These are phyloP conservation scores for Leucophora obtusa DNA, from an alignment of 2,888 invertebrate genomes.

Conservation along the genomic window DNA sequence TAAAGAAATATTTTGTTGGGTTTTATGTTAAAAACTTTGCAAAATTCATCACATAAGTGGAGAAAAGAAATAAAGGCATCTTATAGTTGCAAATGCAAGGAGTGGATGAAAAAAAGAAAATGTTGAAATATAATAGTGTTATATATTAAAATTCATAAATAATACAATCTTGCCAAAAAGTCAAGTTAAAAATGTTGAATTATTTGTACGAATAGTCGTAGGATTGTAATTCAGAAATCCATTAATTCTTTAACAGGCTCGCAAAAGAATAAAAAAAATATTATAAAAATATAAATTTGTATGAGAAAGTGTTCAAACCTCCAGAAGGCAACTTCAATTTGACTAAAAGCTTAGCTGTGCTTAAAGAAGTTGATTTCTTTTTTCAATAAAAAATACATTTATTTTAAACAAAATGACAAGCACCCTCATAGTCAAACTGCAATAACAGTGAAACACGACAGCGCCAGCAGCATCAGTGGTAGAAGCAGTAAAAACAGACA, in stretches of 20 bases:
- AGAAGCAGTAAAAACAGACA: slow-evolving; percentile 15
- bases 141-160: slow-evolving; percentile 45
- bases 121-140: slow-evolving; percentile 16
- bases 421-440: slow-evolving; percentile 10
- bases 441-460: background rate
- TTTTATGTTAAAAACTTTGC: background rate
- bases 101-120: slow-evolving; percentile 4
- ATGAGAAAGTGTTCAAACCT: slow-evolving; percentile 17
- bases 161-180: slow-evolving; percentile 25
- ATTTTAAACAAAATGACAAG: slow-evolving; percentile 26
- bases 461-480: slow-evolving; percentile 6
- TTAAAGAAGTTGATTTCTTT: slow-evolving; percentile 20
- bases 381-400: slow-evolving; percentile 22
- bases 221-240: slow-evolving; percentile 28
- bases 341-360: slow-evolving; percentile 53
- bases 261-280: slow-evolving; percentile 8
- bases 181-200: slow-evolving; percentile 12
- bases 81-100: slow-evolving; percentile 6
- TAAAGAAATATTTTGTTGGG: background rate
- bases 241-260: slow-evolving; percentile 22
- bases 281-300: background rate
- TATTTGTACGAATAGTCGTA: slow-evolving; percentile 2
- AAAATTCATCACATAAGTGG: slow-evolving; percentile 11
- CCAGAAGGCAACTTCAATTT: slow-evolving; percentile 51
- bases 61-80: slow-evolving; percentile 14